Conservation (phyloP, 2,113 vertebrate species). For the Odocoileus virginianus region DNA sequence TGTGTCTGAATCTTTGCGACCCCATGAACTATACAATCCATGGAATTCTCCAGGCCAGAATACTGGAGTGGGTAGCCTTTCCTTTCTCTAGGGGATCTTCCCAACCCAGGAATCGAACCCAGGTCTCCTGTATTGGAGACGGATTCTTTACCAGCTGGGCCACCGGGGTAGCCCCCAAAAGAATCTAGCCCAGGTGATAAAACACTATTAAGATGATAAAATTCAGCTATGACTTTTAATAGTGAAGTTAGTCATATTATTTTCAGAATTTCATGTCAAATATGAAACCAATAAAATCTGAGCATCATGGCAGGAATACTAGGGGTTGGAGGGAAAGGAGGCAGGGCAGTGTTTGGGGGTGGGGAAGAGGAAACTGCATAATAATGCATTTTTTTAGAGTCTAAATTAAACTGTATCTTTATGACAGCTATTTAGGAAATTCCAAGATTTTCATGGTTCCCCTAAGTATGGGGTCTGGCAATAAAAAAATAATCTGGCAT, state of each 20-base stretch:
- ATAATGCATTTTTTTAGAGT: constrained; percentile 36
- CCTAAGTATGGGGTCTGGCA: constrained; percentile 73
- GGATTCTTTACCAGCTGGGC: not conserved
- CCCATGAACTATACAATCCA: not conserved
- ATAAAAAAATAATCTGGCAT: constrained; percentile 71
- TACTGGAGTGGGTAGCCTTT: not conserved
- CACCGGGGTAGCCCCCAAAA: not conserved
- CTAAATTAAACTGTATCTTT: constrained; percentile 69
- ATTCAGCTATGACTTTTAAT: constrained; percentile 10
- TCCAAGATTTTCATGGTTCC: constrained; percentile 75
- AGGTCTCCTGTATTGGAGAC: not conserved
- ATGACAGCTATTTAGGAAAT: constrained; percentile 65
- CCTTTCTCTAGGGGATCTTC: not conserved
- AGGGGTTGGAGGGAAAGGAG: not conserved
- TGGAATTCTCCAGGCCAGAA: not conserved
- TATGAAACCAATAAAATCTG: not conserved
- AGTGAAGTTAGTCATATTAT: not conserved
- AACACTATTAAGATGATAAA: not conserved
- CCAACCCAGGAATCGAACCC: not conserved
- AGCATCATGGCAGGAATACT: not conserved
- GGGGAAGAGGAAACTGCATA: not conserved
- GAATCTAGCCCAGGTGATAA: not conserved
- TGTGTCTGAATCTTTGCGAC: not conserved
- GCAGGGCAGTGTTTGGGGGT: not conserved
- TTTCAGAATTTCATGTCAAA: constrained; percentile 11